Evolutionary conservation across 1,140 invertebrate genomes (phyloP), one percentile per base, ranked within the genome.

Genomic region (Drosophila biarmipes): DNA sequence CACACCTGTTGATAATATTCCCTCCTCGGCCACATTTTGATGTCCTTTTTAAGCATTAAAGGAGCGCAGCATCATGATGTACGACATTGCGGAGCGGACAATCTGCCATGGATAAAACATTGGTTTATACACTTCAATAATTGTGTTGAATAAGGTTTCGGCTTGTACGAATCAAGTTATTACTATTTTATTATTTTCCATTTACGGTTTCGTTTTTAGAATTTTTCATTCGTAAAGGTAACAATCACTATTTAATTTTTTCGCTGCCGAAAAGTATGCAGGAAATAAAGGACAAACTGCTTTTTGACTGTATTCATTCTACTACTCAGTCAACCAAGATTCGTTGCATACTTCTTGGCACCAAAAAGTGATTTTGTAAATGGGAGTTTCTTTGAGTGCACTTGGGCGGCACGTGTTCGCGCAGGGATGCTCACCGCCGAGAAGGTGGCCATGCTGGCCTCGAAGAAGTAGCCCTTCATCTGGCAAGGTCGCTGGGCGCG

Each of bases 1-100:
- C 46, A 6, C 24, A 48, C 14, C 8, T 46, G 15, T 3, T 5
- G 4, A 7, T 4, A 11, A 27, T 29, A 15, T 8, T 8, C 24
- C 19, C 19, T 54, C 51, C 24, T 29, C 8, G 11, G 4, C 4
- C n/a, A 7, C 19, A 0, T 12, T 19, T 24, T 17, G 4, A 24
- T 43, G 7, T 46, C 4, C 29, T 68, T 31, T 43, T 69, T 12
- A 76, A 19, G 46, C 82, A 24, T 79, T 87, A 27, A 87, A 84
- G 4, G 79, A 73, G 37, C 84, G 84, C 79, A 87, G 21, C 84
- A 87, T 89, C 84, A 89, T 89, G 31, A 87, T 71, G 42, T 87
- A 87, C 6, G 84, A 89, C 51, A 89, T 45, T 40, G 85, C 79
- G 5, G 84, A 79, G 40, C 84, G 84, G 4, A 89, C 72, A 46